phyloP scores from a whole-genome alignment of 2,113 vertebrate species.

The Sprattus sprattus region DNA sequence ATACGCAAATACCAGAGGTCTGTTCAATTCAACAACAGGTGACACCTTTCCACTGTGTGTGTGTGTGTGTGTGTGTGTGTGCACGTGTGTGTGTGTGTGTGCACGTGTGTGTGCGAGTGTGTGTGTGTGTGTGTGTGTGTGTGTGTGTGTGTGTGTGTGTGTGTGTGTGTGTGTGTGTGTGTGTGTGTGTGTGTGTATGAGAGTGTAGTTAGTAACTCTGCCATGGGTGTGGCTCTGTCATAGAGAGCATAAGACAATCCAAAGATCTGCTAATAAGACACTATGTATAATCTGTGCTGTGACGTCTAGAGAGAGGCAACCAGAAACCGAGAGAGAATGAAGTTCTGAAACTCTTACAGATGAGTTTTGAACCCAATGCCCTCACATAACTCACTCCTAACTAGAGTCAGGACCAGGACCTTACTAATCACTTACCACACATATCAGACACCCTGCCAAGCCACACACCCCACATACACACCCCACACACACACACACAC shows the following conservation, averaged over 20 bases:
- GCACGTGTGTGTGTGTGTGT: not conserved
- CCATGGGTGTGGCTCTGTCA: no score
- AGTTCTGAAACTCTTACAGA: no score
- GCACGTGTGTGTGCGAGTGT: not conserved
- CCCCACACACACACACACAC: not conserved
- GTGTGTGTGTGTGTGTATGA: no score
- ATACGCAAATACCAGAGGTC: not conserved
- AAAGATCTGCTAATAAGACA: no score
- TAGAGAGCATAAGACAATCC: no score
- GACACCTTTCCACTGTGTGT: not conserved
- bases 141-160: not conserved
- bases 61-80: not conserved
- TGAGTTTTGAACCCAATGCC: not conserved
- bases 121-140: not conserved
- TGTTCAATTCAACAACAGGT: not conserved
- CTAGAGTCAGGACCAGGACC: not conserved
- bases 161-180: conserved; percentile 18
- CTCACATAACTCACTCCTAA: not conserved
- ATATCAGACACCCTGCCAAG: not conserved
- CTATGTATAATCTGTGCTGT: no score
- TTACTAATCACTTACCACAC: not conserved
- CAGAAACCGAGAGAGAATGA: not conserved
- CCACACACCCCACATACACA: not conserved
- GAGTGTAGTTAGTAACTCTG: no score
- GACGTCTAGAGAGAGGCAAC: no score